These are phyloP conservation scores for Drosophila meridiana DNA, from an alignment of 2,888 invertebrate genomes.

Conservation along the genomic window DNA sequence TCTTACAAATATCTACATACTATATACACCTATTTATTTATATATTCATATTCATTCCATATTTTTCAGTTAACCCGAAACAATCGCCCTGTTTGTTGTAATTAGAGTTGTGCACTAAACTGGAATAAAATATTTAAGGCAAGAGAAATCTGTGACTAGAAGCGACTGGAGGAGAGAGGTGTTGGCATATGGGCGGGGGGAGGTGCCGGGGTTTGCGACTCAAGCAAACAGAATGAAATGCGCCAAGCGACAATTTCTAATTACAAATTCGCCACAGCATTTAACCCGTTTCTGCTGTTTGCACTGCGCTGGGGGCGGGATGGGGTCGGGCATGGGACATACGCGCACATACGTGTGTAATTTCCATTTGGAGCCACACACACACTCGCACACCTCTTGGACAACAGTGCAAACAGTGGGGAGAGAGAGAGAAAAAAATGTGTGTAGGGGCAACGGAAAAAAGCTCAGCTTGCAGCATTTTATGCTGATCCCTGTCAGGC, in stretches of 20 bases:
- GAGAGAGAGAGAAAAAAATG: slow-evolving; percentile 23
- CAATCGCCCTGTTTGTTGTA: slow-evolving; percentile 25
- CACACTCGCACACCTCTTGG: slow-evolving; percentile 45
- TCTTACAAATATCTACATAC: too few species aligned
- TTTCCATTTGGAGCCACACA: slow-evolving; percentile 49
- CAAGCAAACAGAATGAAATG: slow-evolving; percentile 76
- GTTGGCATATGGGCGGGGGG: background rate
- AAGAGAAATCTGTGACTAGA: slow-evolving; percentile 48
- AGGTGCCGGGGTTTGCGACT: too few species aligned
- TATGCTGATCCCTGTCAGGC: slow-evolving; percentile 85
- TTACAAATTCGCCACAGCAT: slow-evolving; percentile 83
- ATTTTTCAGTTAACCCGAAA: background rate
- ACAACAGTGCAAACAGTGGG: slow-evolving; percentile 54
- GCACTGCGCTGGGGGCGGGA: slow-evolving; percentile 27
- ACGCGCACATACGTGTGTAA: slow-evolving; percentile 53
- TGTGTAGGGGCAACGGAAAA: slow-evolving; percentile 47
- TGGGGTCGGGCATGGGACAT: slow-evolving; percentile 31
- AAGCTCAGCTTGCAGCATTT: slow-evolving; percentile 85
- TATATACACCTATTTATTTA: background rate
- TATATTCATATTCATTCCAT: background rate
- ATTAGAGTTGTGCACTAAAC: slow-evolving; percentile 40
- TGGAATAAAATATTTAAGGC: slow-evolving; percentile 53
- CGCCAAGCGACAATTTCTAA: slow-evolving; percentile 81
- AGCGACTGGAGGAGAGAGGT: background rate
- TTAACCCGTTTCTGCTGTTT: slow-evolving; percentile 78